Evolutionary conservation across 2,888 invertebrate species (phyloP).

Genomic region (Drosophila prostipennis): DNA sequence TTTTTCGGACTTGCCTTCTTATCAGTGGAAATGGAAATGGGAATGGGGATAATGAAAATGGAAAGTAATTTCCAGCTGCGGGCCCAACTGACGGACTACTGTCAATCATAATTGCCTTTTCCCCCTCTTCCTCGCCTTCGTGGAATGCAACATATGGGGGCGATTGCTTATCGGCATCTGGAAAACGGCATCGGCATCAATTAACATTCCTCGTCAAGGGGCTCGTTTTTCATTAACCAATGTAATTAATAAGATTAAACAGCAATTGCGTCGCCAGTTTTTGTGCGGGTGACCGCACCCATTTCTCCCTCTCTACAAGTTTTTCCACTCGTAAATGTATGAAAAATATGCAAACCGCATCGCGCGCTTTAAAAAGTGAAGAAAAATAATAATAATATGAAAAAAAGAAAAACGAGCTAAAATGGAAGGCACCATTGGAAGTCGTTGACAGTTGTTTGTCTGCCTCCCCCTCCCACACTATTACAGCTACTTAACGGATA

Average conservation of each 20-base stretch:
- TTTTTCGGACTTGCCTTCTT: constrained; percentile 39
- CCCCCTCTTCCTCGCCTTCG: neutral
- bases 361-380: constrained; percentile 53
- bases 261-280: constrained; percentile 67
- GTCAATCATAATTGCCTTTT: constrained; percentile 75
- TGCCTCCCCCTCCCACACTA: constrained; percentile 24
- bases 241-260: constrained; percentile 79
- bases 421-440: constrained; percentile 48
- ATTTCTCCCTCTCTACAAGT: constrained; percentile 47
- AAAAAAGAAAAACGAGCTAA: constrained; percentile 41
- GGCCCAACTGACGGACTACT: constrained; percentile 62
- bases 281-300: constrained; percentile 73
- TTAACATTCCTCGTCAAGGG: constrained; percentile 62
- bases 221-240: constrained; percentile 67
- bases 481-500: constrained; percentile 55
- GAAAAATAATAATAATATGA: neutral
- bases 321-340: constrained; percentile 51
- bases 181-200: constrained; percentile 52
- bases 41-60: constrained; percentile 54
- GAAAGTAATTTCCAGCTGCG: constrained; percentile 64
- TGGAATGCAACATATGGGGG: constrained; percentile 47
- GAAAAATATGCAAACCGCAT: constrained; percentile 78
- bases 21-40: constrained; percentile 47
- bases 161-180: constrained; percentile 43
- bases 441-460: constrained; percentile 48